Evolutionary conservation across 1,140 invertebrate species (phyloP).

Genomic region (Asbolus verrucosus): DNA sequence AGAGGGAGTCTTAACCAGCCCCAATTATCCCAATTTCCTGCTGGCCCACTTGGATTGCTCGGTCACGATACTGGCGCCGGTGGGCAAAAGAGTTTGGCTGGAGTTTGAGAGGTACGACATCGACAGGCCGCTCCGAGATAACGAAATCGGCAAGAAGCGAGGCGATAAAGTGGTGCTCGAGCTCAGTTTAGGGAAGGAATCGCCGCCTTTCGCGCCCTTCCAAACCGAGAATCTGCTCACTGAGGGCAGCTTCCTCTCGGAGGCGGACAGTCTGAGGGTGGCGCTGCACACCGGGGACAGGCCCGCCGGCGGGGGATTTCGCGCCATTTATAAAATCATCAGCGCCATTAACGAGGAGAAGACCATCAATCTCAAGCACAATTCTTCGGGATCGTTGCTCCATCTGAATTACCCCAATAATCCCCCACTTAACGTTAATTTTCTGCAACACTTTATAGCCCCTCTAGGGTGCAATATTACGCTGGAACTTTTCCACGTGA

Average conservation of each 20-base stretch:
- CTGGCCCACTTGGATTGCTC: conserved; percentile 76
- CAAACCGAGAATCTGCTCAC: conserved; percentile 66
- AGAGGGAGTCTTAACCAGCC: conserved; percentile 71
- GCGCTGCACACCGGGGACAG: conserved; percentile 70
- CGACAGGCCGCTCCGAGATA: no score
- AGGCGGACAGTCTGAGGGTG: conserved; percentile 69
- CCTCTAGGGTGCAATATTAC: conserved; percentile 71
- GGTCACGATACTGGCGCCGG: conserved; percentile 73
- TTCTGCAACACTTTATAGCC: conserved; percentile 69
- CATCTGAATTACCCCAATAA: conserved; percentile 70
- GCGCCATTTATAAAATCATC: conserved; percentile 69
- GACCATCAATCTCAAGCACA: conserved; percentile 59
- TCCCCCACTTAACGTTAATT: conserved; percentile 67
- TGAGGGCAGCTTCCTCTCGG: conserved; percentile 72
- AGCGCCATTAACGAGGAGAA: conserved; percentile 60
- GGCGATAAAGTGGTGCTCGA: conserved; percentile 67
- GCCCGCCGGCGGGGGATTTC: conserved; percentile 71
- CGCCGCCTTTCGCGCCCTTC: conserved; percentile 68
- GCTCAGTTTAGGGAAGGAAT: conserved; percentile 68
- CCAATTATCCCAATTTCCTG: conserved; percentile 78
- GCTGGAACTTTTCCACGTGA: conserved; percentile 66
- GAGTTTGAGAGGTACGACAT: conserved; percentile 67
- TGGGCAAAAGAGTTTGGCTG: conserved; percentile 74
- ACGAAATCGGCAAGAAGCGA: no score
- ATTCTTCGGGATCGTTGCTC: conserved; percentile 64